Evolutionary conservation across 2,888 invertebrate species (phyloP), one percentile per base, ranked within the genome.

Genomic region (Drosophila barbarae): DNA sequence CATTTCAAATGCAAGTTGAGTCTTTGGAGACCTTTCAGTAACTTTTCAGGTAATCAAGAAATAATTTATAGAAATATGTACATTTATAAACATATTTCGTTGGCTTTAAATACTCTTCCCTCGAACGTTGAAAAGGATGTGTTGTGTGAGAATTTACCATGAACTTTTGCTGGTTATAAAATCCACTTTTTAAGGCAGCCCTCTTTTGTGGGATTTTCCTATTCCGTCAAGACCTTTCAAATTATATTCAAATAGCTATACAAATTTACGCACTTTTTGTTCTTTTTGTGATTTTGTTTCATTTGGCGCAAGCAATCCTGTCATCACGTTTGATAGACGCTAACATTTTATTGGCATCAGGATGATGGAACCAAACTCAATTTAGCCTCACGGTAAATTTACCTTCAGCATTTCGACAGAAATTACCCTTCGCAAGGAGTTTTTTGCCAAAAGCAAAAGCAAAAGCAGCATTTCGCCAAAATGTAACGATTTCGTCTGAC

Each of bases 331-430:
- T 47, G 46, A 47, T 47, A 47, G 36, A 15, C 41, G 18, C 32
- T 26, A n/a, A 38, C 51, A 50, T 50, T 36, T 50, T 38, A 51
- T 35, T 26, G 51, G 38, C 51, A 15, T 23, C 51, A 38, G 46
- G 32, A 32, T 47, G 35, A 50, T 50, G 50, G 50, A 50, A 34
- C 30, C 46, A 47, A 47, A 47, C 46, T 47, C 46, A 47, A 47
- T 47, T 47, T 47, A 13, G 46, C 5, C 46, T 47, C 30, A 47
- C 32, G 32, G 46, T 47, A 47, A 32, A 47, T 47, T 47, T 47
- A 47, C 46, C 46, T 47, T 47, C 30, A 47, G 21, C 46, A 47
- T 47, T 47, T 47, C 46, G 46, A n/a, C 30, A 32, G 21, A 47
- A 47, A 47, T 47, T 47, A 47, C 46, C 46, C 46, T 32, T 47